phyloP scores from a whole-genome alignment of 2,113 vertebrate genomes.

The Xenopus tropicalis region DNA sequence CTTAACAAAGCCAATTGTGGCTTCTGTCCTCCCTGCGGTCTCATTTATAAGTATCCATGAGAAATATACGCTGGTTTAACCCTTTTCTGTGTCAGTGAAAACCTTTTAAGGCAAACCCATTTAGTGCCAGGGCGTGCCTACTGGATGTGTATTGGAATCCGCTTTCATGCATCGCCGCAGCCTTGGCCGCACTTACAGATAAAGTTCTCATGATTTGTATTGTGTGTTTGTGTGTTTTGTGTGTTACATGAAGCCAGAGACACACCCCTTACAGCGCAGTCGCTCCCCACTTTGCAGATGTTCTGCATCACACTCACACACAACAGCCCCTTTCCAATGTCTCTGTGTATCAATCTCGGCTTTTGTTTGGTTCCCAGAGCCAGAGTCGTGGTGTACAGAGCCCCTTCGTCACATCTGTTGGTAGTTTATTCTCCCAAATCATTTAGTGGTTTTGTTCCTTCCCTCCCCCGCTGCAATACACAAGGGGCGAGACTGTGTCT shows the following conservation, averaged over 20 bases:
- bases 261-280: constrained; percentile 40
- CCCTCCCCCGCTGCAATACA: constrained; percentile 28
- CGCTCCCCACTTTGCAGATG: constrained; percentile 39
- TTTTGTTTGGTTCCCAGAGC: constrained; percentile 30
- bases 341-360: constrained; percentile 29
- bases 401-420: constrained; percentile 36
- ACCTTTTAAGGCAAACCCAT: not conserved
- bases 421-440: constrained; percentile 32
- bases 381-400: constrained; percentile 5
- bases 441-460: constrained; percentile 25
- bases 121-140: not conserved
- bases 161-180: not conserved
- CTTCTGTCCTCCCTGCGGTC: no score
- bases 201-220: not conserved
- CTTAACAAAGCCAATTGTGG: no score
- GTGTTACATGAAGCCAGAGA: not conserved
- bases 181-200: not conserved
- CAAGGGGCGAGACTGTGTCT: constrained; percentile 33
- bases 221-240: not conserved
- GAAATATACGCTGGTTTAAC: not conserved
- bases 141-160: not conserved
- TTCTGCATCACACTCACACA: constrained; percentile 15
- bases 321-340: not conserved
- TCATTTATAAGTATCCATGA: not conserved
- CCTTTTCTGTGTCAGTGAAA: not conserved